Base-by-base conservation (phyloP, 2,888 invertebrate genomes). In the Machimus atricapillus region DNA sequence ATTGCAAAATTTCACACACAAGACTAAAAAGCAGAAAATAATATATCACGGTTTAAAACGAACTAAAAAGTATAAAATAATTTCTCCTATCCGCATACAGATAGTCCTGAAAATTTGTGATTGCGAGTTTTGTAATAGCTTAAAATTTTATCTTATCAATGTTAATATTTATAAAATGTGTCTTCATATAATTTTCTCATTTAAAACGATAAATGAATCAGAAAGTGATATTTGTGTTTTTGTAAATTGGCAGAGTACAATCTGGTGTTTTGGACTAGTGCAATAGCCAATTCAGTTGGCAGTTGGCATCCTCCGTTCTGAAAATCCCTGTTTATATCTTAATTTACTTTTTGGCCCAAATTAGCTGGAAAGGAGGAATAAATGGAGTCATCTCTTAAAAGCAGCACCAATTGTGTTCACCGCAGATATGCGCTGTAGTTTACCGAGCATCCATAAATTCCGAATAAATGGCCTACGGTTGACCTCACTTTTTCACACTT, bases 401-500 rank as follows among this genome's bases (percentile, higher is more conserved):
- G 58, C 82, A 58, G 12, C 14, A 66, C 66, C 66, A 82, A 82
- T 82, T 82, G 58, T 82, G 82, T 37, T 58, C 82, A 37, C 82
- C 82, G 37, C 82, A 56, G 79, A 79, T 79, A 79, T 31, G 79
- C 79, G n/a, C 79, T 79, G 79, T 27, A 79, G 52, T 79, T 79
- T 79, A 79, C 79, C 79, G 40, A 82, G 66, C 58, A 37, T 16
- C 86, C 86, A 86, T 87, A 87, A 87, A 87, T 77, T 86, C 40
- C 66, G 52, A 87, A 87, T 76, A 83, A 87, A 87, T 87, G 86
- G 87, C 86, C 76, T 58, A 66, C 77, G 87, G 87, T 82, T 87
- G 86, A 87, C 87, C 87, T 86, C 87, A 87, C 86, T 87, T 87
- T 87, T 86, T 78, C 82, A 79, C 78, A 82, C 82, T 82, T 82